Conservation (phyloP, 1,140 invertebrate genomes). For the Philotrypesis tridentata region DNA sequence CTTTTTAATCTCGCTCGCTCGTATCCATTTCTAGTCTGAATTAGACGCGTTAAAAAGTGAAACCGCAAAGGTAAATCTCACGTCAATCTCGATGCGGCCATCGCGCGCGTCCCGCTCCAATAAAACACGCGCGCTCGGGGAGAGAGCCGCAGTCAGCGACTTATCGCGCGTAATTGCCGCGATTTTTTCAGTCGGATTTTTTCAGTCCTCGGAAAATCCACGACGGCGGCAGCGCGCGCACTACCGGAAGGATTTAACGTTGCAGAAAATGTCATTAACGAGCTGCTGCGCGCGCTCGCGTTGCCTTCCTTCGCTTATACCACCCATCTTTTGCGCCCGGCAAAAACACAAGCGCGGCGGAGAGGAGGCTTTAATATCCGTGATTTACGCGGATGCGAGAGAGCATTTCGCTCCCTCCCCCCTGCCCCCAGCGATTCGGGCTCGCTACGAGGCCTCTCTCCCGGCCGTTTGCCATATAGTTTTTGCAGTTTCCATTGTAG, state of each 20-base stretch:
- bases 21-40: too few relatives aligned
- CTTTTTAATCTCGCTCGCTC: too few relatives aligned
- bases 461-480: not conserved
- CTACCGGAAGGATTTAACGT: constrained; percentile 38
- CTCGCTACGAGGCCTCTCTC: not conserved
- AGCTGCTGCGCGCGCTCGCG: too few relatives aligned
- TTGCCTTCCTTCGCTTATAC: not conserved
- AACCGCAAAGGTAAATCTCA: not conserved
- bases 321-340: not conserved
- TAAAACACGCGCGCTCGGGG: too few relatives aligned
- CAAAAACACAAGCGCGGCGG: not conserved
- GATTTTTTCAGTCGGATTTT: constrained; percentile 44
- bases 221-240: not conserved
- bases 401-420: not conserved
- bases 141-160: not conserved
- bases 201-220: not conserved
- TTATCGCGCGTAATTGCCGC: constrained; percentile 15
- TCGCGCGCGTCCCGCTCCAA: too few relatives aligned
- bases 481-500: not conserved
- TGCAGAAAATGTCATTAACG: constrained; percentile 45
- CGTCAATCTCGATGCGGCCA: not conserved
- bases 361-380: constrained; percentile 30
- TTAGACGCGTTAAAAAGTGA: too few relatives aligned
- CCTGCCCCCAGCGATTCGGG: not conserved
- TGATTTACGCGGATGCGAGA: constrained; percentile 15